phyloP scores from a whole-genome alignment of 1,140 invertebrate species.

The Caenorhabditis elegans region WBcel235 BX284602.5:6205001-6205500 shows the following conservation, averaged over 20 bases:
- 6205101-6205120: no score
- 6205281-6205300: slow-evolving; percentile 15
- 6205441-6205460: slow-evolving; percentile 25
- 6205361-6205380: neutral
- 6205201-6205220: neutral
- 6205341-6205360: neutral
- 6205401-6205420: slow-evolving; percentile 22
- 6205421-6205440: slow-evolving; percentile 23
- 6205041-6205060: neutral
- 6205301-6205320: slow-evolving; percentile 18
- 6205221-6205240: no score
- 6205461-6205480: slow-evolving; percentile 30
- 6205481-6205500: slow-evolving; percentile 11
- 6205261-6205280: neutral
- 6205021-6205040: neutral
- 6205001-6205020: neutral
- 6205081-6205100: neutral
- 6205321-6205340: neutral
- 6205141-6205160: no score
- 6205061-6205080: neutral
- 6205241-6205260: neutral
- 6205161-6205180: no score
- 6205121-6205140: no score
- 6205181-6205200: no score
- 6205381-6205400: slow-evolving; percentile 24